Evolutionary conservation across 2,797 vertebrate genomes (phyloP).

Genomic region (Crenichthys baileyi): DNA sequence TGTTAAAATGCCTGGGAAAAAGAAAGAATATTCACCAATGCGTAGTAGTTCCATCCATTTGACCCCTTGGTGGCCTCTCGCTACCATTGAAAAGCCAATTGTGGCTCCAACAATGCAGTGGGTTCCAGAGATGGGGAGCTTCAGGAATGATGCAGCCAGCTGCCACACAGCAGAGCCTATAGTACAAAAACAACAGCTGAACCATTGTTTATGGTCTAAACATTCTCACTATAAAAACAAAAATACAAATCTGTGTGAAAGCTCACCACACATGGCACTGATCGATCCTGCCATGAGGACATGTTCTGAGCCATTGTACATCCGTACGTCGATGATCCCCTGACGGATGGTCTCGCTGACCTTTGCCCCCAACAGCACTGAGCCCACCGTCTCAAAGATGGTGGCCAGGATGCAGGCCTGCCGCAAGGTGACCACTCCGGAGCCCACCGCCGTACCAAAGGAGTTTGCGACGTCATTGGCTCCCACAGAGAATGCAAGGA

Average conservation of each 20-base stretch:
- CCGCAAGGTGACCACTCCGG: constrained; percentile 92
- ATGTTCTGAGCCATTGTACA: constrained; percentile 84
- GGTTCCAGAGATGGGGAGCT: constrained; percentile 96
- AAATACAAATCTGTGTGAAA: neutral
- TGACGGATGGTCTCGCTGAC: constrained; percentile 96
- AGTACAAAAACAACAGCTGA: constrained; percentile 29
- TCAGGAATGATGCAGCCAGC: constrained; percentile 91
- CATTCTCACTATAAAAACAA: neutral
- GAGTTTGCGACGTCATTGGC: constrained; percentile 98
- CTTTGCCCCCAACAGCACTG: constrained; percentile 91
- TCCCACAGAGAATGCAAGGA: constrained; percentile 95
- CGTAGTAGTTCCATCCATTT: constrained; percentile 93
- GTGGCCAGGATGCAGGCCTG: constrained; percentile 93
- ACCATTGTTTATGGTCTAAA: neutral
- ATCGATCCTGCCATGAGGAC: constrained; percentile 92
- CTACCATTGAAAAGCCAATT: constrained; percentile 95
- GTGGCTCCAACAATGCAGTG: constrained; percentile 98
- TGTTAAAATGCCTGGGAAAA: neutral
- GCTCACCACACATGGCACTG: constrained; percentile 93
- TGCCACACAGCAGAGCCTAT: constrained; percentile 97
- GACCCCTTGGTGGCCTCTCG: constrained; percentile 88
- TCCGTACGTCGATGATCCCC: constrained; percentile 89
- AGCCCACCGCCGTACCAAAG: constrained; percentile 95
- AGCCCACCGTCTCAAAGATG: constrained; percentile 93
- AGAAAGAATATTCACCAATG: constrained; percentile 82